phyloP scores from a whole-genome alignment of 2,797 vertebrate species.

The Pterois miles region DNA sequence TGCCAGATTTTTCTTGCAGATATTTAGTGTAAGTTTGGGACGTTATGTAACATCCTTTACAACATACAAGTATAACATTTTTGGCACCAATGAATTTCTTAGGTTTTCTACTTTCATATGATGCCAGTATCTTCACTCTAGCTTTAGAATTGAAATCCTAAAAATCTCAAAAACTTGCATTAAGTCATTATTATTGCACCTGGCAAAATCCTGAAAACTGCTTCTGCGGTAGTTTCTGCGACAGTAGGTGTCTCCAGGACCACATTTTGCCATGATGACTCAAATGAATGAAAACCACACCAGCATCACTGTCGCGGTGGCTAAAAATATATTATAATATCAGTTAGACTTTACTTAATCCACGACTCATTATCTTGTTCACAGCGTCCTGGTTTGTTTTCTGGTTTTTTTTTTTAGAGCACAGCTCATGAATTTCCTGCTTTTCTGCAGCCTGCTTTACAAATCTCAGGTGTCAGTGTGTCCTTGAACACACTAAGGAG shows the following conservation, averaged over 20 bases:
- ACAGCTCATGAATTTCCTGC: background rate
- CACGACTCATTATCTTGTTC: background rate
- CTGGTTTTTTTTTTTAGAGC: background rate
- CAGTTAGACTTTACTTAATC: background rate
- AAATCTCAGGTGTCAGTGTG: slow-evolving; percentile 14
- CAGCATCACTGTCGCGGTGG: background rate
- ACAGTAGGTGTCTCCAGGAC: background rate
- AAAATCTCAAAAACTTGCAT: too few species aligned
- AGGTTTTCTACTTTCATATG: too few species aligned
- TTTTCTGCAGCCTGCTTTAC: slow-evolving; percentile 3
- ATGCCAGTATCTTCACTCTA: too few species aligned
- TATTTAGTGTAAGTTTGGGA: too few species aligned
- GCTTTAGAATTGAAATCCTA: too few species aligned
- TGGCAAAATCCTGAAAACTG: background rate
- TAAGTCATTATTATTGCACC: background rate
- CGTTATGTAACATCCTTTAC: too few species aligned
- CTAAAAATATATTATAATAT: background rate
- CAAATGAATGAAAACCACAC: background rate
- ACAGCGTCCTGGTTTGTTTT: background rate
- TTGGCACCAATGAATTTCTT: too few species aligned
- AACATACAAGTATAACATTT: too few species aligned
- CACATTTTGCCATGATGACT: background rate
- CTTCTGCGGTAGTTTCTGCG: background rate
- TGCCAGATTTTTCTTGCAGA: too few species aligned
- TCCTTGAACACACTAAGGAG: slow-evolving; percentile 34